Evolutionary conservation across 2,113 vertebrate genomes (phyloP).

Genomic region (Melospiza georgiana): DNA sequence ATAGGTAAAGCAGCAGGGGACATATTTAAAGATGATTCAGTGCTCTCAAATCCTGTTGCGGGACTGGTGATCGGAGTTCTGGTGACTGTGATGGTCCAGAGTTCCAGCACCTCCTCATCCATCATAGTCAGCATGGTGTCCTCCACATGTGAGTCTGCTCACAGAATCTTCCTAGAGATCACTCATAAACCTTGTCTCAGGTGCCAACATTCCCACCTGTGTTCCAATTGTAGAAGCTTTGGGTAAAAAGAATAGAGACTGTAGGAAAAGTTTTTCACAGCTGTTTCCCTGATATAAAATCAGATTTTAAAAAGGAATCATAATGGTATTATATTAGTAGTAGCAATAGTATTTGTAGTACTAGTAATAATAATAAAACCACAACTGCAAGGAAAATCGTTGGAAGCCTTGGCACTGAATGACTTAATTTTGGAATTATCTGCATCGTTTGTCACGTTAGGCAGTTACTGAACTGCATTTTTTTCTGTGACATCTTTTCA

Average conservation of each 20-base stretch:
- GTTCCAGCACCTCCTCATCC: conserved; percentile 94
- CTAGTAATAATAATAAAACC: background rate
- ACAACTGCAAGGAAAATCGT: background rate
- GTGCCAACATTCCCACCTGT: background rate
- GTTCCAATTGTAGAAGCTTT: background rate
- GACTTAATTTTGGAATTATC: background rate
- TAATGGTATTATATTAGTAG: background rate
- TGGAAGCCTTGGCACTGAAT: background rate
- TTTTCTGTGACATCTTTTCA: background rate
- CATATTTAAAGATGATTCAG: conserved; percentile 90
- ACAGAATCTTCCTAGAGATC: background rate
- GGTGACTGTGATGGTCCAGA: conserved; percentile 95
- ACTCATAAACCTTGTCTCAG: background rate
- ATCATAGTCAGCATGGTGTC: conserved; percentile 99
- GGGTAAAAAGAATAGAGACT: background rate
- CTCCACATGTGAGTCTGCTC: conserved; percentile 85
- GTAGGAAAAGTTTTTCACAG: background rate
- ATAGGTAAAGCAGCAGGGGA: conserved; percentile 93
- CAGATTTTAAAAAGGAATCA: background rate
- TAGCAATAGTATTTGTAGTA: background rate
- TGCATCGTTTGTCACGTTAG: background rate
- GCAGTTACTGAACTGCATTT: background rate
- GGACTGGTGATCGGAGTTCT: conserved; percentile 93
- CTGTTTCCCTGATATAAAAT: background rate
- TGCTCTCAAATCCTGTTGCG: conserved; percentile 91